A percentile compares a stretch with the other conserved stretches of the same genome.
phyloP scores from a whole-genome alignment of 1,140 invertebrate species.

The Dendrolimus punctatus region DNA sequence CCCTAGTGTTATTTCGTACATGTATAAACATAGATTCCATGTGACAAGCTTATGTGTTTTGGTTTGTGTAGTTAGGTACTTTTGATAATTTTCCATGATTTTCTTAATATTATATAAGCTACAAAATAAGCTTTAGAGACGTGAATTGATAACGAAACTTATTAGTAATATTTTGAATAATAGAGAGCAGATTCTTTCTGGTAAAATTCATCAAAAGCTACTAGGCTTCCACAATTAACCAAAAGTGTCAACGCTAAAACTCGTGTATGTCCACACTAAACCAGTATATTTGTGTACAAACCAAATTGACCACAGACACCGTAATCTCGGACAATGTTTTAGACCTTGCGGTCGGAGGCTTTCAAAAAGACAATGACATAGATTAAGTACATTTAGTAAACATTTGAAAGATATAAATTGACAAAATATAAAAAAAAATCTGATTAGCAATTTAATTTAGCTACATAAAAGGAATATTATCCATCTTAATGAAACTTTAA shows the following conservation, averaged over 20 bases:
- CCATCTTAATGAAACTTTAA: slow-evolving; percentile 17
- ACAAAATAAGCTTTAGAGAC: no score
- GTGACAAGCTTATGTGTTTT: slow-evolving; percentile 19
- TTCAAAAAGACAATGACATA: slow-evolving; percentile 53
- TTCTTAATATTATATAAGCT: no score
- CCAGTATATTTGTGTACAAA: slow-evolving; percentile 43
- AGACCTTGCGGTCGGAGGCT: slow-evolving; percentile 58
- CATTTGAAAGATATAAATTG: slow-evolving; percentile 1
- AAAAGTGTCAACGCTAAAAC: slow-evolving; percentile 35
- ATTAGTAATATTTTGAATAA: no score
- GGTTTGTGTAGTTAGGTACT: background rate
- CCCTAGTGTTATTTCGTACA: slow-evolving; percentile 11
- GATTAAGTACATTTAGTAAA: slow-evolving; percentile 24
- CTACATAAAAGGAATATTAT: slow-evolving; percentile 14
- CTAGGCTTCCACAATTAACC: slow-evolving; percentile 35
- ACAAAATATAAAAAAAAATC: no score
- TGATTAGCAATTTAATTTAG: no score
- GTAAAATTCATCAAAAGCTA: slow-evolving; percentile 9
- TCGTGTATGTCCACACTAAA: slow-evolving; percentile 24
- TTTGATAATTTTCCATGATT: no score
- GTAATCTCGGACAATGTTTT: slow-evolving; percentile 64
- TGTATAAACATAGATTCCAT: slow-evolving; percentile 4
- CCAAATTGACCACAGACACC: slow-evolving; percentile 67
- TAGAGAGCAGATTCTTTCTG: background rate
- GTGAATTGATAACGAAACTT: no score